Evolutionary conservation across 1,140 invertebrate genomes (phyloP), one percentile per base, ranked within the genome.

Genomic region (Holcopasites calliopsidis): DNA sequence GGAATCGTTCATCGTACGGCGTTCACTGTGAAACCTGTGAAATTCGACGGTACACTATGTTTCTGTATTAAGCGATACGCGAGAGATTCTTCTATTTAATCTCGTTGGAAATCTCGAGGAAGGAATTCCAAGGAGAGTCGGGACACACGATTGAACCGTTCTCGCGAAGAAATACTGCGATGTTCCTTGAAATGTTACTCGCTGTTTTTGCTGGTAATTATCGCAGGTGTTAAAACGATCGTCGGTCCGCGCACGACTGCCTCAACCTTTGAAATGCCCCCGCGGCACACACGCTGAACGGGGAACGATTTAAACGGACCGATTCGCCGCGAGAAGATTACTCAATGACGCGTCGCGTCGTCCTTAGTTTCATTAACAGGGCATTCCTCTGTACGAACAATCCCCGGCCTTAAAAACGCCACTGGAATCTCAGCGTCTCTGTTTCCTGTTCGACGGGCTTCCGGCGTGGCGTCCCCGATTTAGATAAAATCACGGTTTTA

Each of bases 401-500:
- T 64, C 47, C 52, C 52, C 64, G 71, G 52, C 26, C 52, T 80
- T 76, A n/a, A 47, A n/a, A 64, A 76, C 60, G 23, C 40, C 44
- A 33, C 11, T 26, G 65, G 60, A 71, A 82, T 82, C 71, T 79
- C 66, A 64, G 21, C 68, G 68, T 49, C 54, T n/a, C 16, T 57
- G 66, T 28, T 70, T 31, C 73, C 44, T 66, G 52, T 65, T 44
- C 50, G 55, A 16, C 26, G 33, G n/a, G 54, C 75, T 73, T 70
- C 66, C 65, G 58, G 35, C 49, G 28, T 57, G 44, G 44, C 44
- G 44, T 5, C 57, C 57, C 58, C 79, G 82, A 78, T 78, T 79
- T 74, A 79, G 85, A 86, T 86, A 84, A 86, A 82, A 86, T 86
- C 85, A 60, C 55, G 76, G 72, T 70, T 85, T 77, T 65, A 71